These are phyloP conservation scores for Simalia tracyae DNA, from an alignment of 2,797 vertebrate genomes.

Conservation along the genomic window DNA sequence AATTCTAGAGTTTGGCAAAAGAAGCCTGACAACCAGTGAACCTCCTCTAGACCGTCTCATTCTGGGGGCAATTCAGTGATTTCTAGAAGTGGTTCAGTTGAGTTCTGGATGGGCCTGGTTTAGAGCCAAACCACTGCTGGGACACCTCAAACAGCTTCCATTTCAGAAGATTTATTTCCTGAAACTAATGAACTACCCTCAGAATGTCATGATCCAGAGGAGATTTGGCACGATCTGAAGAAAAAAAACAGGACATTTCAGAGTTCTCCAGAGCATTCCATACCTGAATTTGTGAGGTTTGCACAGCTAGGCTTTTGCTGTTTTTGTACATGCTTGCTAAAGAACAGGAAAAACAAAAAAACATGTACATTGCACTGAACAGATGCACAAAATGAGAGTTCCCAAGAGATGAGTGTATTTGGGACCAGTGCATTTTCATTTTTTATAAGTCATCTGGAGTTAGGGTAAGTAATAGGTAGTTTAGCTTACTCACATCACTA, in stretches of 20 bases:
- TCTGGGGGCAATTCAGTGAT: not conserved
- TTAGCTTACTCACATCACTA: not conserved
- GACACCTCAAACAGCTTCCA: not conserved
- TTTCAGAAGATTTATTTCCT: not conserved
- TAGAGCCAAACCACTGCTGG: not conserved
- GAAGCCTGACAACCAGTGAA: not conserved
- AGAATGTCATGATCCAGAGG: not conserved
- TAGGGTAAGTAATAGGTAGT: not conserved
- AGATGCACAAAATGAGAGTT: not conserved
- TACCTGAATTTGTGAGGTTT: not conserved
- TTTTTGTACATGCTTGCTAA: not conserved
- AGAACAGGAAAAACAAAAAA: not conserved
- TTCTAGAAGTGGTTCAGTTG: not conserved
- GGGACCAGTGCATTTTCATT: not conserved
- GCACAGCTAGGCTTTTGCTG: not conserved
- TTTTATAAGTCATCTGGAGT: not conserved
- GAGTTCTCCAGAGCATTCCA: not conserved
- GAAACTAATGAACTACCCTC: not conserved
- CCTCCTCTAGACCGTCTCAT: not conserved
- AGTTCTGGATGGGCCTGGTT: not conserved
- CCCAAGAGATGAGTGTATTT: not conserved
- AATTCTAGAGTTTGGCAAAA: not conserved
- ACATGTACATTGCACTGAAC: not conserved
- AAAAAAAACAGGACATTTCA: not conserved
- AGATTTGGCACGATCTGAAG: not conserved